phyloP scores from a whole-genome alignment of 2,888 invertebrate genomes.

The Ypsolopha scabrella region DNA sequence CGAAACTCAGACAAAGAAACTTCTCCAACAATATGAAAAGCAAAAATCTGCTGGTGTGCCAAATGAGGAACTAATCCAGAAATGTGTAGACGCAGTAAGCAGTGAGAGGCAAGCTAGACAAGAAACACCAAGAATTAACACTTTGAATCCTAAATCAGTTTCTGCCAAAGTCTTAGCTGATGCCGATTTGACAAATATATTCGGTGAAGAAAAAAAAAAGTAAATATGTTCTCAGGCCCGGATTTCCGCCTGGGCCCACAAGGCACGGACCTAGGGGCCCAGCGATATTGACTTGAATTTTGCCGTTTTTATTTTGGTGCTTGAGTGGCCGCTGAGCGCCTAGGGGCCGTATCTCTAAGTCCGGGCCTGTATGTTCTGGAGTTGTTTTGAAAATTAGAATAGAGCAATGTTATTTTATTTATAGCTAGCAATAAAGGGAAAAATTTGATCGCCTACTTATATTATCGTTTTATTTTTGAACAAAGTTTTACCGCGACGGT shows the following conservation, averaged over 20 bases:
- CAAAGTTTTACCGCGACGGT: too few species aligned
- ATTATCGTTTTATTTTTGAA: too few species aligned
- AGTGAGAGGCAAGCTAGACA: constrained; percentile 27
- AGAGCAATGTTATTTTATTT: neutral
- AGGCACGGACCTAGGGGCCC: too few species aligned
- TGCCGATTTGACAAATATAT: constrained; percentile 42
- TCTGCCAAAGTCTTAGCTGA: constrained; percentile 39
- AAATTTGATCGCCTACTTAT: too few species aligned
- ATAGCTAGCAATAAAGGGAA: neutral
- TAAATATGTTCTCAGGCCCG: too few species aligned
- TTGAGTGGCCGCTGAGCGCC: too few species aligned
- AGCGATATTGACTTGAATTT: too few species aligned
- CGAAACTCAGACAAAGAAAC: constrained; percentile 70
- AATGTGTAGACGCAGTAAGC: constrained; percentile 31
- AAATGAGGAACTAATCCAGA: constrained; percentile 61
- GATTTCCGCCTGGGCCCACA: too few species aligned
- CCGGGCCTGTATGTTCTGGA: too few species aligned
- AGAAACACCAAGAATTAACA: constrained; percentile 18
- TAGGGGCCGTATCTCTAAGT: too few species aligned
- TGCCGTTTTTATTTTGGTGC: too few species aligned
- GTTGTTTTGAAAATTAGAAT: neutral
- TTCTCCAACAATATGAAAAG: constrained; percentile 72
- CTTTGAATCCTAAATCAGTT: constrained; percentile 29
- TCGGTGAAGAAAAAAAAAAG: constrained; percentile 23
- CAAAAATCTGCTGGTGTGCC: constrained; percentile 65